Conservation (phyloP, 2,888 invertebrate genomes). For the Eristalinus aeneus region DNA sequence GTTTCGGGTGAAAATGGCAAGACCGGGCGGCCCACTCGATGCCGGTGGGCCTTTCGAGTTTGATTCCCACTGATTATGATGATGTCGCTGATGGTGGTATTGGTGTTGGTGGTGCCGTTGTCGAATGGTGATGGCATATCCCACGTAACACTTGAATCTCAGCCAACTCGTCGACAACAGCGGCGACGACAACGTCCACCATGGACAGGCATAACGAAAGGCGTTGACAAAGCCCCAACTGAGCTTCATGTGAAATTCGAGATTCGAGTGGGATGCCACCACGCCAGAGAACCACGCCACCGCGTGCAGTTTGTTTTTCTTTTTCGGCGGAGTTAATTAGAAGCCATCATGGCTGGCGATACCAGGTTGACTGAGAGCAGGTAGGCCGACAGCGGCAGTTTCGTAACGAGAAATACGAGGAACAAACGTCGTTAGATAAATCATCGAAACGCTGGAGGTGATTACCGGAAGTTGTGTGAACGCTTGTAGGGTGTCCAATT, state of each 20-base stretch:
- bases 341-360: slow-evolving; percentile 5
- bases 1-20: not conserved
- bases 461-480: slow-evolving; percentile 62
- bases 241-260: slow-evolving; percentile 52
- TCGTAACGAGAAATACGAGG: slow-evolving; percentile 53
- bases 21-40: not conserved
- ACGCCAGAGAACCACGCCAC: not conserved
- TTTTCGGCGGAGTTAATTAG: slow-evolving; percentile 49
- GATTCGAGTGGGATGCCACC: slow-evolving; percentile 48
- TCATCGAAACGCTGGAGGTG: slow-evolving; percentile 48
- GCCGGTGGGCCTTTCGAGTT: not conserved
- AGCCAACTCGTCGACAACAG: slow-evolving; percentile 30
- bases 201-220: slow-evolving; percentile 21
- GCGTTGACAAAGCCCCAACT: slow-evolving; percentile 44
- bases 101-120: not conserved
- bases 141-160: slow-evolving; percentile 63
- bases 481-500: slow-evolving; percentile 54
- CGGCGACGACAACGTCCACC: slow-evolving; percentile 10
- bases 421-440: slow-evolving; percentile 48
- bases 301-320: not conserved
- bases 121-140: slow-evolving; percentile 51
- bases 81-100: not conserved
- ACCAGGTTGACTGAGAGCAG: not conserved
- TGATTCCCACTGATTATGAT: not conserved
- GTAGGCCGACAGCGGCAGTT: slow-evolving; percentile 50